Evolutionary conservation across 2,888 invertebrate species (phyloP), one percentile per base, ranked within the genome.

Genomic region (Odontomyia ornata): DNA sequence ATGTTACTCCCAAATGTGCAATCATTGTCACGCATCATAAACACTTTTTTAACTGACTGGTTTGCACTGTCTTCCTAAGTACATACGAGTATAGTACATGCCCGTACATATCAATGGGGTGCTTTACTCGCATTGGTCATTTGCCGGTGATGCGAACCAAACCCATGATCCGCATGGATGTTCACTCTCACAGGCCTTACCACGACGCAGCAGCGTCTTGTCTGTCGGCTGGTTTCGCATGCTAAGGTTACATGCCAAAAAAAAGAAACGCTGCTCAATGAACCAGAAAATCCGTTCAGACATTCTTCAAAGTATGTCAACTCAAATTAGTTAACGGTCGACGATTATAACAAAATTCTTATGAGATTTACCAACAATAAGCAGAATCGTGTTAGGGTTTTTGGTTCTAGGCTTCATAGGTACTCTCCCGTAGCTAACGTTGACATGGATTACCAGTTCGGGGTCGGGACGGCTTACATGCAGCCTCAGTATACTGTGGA

Each of bases 231-330:
- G n/a, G 60, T 23, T 23, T 60, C 46, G 46, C 69, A 18, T 46
- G 46, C 67, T 36, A 67, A 43, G 67, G 67, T 36, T 67, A 30
- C 47, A 69, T n/a, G 69, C 47, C 69, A n/a, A n/a, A 25, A 69
- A 69, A 79, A 79, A 80, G 79, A 76, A 80, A 76, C 79, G 80
- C 80, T 80, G 80, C 80, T 80, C 83, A 83, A 83, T 83, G 81
- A 83, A 82, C 80, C 82, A 81, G 79, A 80, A 83, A 81, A 83
- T 83, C 81, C 80, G 82, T 80, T 82, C 80, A 83, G 83, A 82
- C 83, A 83, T 82, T 82, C 82, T 82, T 82, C 80, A 81, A 81
- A 81, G 82, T 82, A 80, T 82, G 83, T 83, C 83, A 83, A 82
- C 82, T 82, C 80, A 80, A 80, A 83, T 83, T 82, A 82, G 81